A percentile compares a stretch with the other conserved stretches of the same genome.
Conservation (phyloP, 1,140 invertebrate species). For the silkworm (Bombyx mori) region DNA sequence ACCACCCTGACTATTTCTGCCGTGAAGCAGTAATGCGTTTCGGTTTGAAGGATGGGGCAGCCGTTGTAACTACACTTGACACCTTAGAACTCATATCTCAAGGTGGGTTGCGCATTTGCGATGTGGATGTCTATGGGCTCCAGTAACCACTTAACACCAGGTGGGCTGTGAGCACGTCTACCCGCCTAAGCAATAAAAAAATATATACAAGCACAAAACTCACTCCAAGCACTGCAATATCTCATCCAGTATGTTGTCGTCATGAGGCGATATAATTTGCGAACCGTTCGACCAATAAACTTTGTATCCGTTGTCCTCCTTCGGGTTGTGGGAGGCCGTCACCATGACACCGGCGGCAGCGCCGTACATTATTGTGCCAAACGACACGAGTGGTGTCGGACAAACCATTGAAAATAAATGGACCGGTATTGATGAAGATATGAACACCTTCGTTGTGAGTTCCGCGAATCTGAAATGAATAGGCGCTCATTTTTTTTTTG, state of each 20-base stretch:
- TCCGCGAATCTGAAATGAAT: constrained; percentile 86
- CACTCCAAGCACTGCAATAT: constrained; percentile 84
- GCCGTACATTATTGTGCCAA: constrained; percentile 78
- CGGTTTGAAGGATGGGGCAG: too few relatives aligned
- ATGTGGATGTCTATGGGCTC: too few relatives aligned
- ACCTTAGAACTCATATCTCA: too few relatives aligned
- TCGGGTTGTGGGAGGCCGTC: constrained; percentile 99
- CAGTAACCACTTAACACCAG: too few relatives aligned
- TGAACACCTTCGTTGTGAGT: constrained; percentile 88
- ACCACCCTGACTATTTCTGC: too few relatives aligned
- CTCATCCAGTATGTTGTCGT: constrained; percentile 86
- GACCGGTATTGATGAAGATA: constrained; percentile 83
- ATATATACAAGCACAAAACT: constrained; percentile 14
- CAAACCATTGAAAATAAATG: constrained; percentile 86
- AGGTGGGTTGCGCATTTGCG: too few relatives aligned
- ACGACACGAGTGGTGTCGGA: constrained; percentile 96
- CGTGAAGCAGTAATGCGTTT: too few relatives aligned
- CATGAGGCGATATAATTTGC: constrained; percentile 96
- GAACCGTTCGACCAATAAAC: constrained; percentile 96
- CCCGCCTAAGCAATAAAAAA: too few relatives aligned
- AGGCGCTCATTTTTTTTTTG: too few relatives aligned
- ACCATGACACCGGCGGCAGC: constrained; percentile 93
- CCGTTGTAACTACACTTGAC: too few relatives aligned
- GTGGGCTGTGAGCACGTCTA: too few relatives aligned
- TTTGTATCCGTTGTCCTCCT: constrained; percentile 99